Evolutionary conservation across 2,113 vertebrate genomes (phyloP).

Genomic region (Ceyx margarethae): DNA sequence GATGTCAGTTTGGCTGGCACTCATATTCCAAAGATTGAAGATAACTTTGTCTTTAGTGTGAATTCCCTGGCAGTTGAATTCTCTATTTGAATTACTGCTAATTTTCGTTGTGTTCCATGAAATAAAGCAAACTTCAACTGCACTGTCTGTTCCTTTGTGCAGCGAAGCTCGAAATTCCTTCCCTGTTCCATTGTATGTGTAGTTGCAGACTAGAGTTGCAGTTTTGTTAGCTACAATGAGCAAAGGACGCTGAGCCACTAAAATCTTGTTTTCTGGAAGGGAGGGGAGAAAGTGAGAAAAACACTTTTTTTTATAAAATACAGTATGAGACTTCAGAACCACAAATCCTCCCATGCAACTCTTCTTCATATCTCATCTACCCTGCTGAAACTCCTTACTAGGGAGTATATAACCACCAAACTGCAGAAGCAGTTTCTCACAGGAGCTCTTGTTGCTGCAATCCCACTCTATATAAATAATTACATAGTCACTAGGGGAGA

Average conservation of each 20-base stretch:
- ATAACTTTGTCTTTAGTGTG: constrained; percentile 64
- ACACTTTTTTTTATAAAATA: constrained; percentile 42
- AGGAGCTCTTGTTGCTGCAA: neutral
- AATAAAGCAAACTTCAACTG: constrained; percentile 66
- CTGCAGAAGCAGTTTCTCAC: constrained; percentile 10
- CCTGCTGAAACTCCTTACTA: neutral
- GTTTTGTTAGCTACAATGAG: constrained; percentile 44
- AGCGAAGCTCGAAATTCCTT: constrained; percentile 71
- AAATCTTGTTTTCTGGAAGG: constrained; percentile 73
- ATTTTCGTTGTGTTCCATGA: constrained; percentile 57
- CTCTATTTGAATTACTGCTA: constrained; percentile 4
- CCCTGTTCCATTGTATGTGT: constrained; percentile 66
- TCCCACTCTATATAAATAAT: neutral
- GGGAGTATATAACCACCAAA: neutral
- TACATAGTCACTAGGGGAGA: neutral
- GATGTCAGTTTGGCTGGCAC: constrained; percentile 76
- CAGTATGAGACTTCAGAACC: constrained; percentile 5
- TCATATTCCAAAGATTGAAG: constrained; percentile 70
- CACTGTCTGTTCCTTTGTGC: constrained; percentile 69
- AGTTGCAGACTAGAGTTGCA: constrained; percentile 70
- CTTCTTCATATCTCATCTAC: neutral
- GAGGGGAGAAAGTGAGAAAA: constrained; percentile 23
- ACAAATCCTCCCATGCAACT: neutral
- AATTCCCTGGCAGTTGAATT: constrained; percentile 59
- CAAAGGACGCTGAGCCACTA: constrained; percentile 68